Percentiles rank a stretch among this genome's conserved stretches.
phyloP scores from a whole-genome alignment of 2,888 invertebrate species.

The Aporophyla nigra region DNA sequence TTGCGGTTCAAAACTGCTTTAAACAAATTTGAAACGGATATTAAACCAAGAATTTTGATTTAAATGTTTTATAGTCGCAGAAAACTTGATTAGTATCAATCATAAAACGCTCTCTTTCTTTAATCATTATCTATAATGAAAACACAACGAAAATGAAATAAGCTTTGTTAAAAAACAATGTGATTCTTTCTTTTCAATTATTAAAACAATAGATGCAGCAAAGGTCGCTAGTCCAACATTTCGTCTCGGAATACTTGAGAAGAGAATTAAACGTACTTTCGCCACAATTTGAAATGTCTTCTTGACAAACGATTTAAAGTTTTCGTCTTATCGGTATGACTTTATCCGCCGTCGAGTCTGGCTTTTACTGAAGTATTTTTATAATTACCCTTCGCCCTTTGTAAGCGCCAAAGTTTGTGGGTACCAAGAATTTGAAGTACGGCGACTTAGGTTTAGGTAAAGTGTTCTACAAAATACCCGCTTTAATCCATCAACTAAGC shows the following conservation, averaged over 20 bases:
- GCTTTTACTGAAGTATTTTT: conserved; percentile 68
- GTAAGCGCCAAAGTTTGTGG: conserved; percentile 53
- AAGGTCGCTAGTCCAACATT: conserved; percentile 30
- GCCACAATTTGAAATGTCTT: conserved; percentile 67
- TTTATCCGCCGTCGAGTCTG: conserved; percentile 55
- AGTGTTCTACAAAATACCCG: conserved; percentile 28
- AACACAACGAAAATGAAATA: background rate
- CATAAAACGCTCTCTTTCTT: background rate
- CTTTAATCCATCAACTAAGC: background rate
- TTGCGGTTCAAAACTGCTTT: too few relatives aligned
- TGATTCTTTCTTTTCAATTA: conserved; percentile 4
- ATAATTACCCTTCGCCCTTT: conserved; percentile 69
- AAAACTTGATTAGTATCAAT: background rate
- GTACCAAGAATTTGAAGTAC: conserved; percentile 35
- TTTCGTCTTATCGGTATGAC: conserved; percentile 72
- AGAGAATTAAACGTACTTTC: conserved; percentile 67
- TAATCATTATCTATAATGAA: background rate
- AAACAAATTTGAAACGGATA: too few relatives aligned
- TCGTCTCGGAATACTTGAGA: conserved; percentile 48
- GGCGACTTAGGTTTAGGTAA: conserved; percentile 13
- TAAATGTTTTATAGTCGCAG: too few relatives aligned
- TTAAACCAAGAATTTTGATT: too few relatives aligned
- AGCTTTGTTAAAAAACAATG: background rate
- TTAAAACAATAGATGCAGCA: conserved; percentile 28
- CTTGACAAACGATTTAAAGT: conserved; percentile 74